Conservation (phyloP, 2,888 invertebrate species). For the Brassicogethes aeneus region DNA sequence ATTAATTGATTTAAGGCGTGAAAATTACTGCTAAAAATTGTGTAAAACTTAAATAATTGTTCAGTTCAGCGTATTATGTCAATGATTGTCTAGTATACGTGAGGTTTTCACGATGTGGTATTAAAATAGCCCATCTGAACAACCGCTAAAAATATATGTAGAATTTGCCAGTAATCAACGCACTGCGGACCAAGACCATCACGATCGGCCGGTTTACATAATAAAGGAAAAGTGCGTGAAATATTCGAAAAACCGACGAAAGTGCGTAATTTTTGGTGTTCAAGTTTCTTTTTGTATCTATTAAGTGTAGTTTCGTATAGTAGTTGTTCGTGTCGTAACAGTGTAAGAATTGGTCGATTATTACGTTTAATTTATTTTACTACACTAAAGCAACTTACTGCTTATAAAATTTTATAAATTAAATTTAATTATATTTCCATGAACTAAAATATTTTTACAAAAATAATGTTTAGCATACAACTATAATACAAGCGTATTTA, state of each 20-base stretch:
- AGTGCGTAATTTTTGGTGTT: conserved; percentile 11
- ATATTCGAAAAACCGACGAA: conserved; percentile 2
- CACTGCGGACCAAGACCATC: conserved; percentile 30
- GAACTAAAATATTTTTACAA: no score
- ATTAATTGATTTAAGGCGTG: no score
- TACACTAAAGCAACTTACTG: not conserved
- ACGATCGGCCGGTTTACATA: conserved; percentile 21
- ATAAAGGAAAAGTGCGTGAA: conserved; percentile 4
- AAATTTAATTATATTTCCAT: no score
- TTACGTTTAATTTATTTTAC: not conserved
- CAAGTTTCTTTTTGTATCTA: conserved; percentile 6
- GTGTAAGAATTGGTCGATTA: not conserved
- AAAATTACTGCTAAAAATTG: no score
- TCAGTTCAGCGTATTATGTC: not conserved
- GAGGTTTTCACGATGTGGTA: not conserved
- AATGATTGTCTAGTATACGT: not conserved
- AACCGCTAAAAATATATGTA: conserved; percentile 36
- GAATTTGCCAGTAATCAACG: conserved; percentile 39
- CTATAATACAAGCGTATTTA: no score
- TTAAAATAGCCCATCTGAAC: conserved; percentile 20
- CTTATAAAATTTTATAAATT: no score
- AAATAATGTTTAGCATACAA: no score
- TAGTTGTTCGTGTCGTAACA: not conserved
- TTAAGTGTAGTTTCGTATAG: conserved; percentile 7
- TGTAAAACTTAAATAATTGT: no score